Evolutionary conservation across 2,113 vertebrate species (phyloP).

Genomic region (Hoplias malabaricus): DNA sequence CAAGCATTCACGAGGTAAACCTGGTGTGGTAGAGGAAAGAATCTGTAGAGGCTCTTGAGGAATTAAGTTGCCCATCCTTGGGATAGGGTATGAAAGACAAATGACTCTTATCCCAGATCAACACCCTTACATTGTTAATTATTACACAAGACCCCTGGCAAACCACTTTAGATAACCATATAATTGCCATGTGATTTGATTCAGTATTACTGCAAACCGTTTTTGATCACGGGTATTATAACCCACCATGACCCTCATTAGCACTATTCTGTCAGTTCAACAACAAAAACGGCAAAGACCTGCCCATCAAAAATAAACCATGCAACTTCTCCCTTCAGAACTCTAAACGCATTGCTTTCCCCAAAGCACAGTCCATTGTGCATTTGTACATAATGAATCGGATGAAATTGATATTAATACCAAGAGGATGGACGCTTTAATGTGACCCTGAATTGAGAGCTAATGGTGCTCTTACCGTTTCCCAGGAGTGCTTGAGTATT

Average conservation of each 20-base stretch:
- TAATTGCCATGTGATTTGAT: not conserved
- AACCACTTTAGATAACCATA: not conserved
- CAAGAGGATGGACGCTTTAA: constrained; percentile 21
- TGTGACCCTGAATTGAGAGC: constrained; percentile 32
- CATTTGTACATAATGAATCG: constrained; percentile 19
- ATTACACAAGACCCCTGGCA: not conserved
- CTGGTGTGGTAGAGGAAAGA: not conserved
- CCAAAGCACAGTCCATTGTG: not conserved
- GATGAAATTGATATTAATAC: constrained; percentile 11
- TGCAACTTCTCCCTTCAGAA: not conserved
- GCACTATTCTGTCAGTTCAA: not conserved
- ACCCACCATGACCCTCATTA: not conserved
- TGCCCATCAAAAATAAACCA: constrained; percentile 5
- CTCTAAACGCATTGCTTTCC: constrained; percentile 1
- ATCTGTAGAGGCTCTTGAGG: not conserved
- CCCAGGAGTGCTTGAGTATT: constrained; percentile 50
- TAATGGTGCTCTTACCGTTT: constrained; percentile 57
- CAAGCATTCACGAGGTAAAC: not conserved
- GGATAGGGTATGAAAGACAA: not conserved
- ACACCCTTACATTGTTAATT: not conserved
- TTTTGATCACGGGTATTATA: not conserved
- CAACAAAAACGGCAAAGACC: not conserved
- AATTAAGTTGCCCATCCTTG: not conserved
- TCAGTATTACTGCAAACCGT: constrained; percentile 1
- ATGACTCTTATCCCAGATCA: not conserved